Percentiles rank a stretch among this genome's conserved stretches.
These are phyloP conservation scores for Anas platyrhynchos DNA, from an alignment of 2,113 vertebrate genomes.

Conservation along the genomic window DNA sequence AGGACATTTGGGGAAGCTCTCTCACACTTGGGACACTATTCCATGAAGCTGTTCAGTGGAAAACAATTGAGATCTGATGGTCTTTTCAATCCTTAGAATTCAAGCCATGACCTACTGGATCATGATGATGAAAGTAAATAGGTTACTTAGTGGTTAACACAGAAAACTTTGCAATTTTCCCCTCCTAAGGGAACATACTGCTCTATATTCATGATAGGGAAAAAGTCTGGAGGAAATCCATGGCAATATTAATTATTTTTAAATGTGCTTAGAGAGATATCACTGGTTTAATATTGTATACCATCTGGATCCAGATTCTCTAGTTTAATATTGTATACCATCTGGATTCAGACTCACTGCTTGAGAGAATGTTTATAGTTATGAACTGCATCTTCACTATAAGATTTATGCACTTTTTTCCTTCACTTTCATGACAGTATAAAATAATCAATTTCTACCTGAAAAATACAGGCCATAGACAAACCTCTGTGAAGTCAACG, in stretches of 20 bases:
- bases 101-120: background rate
- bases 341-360: conserved; percentile 36
- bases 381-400: background rate
- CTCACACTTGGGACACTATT: background rate
- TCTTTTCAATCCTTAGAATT: background rate
- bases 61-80: background rate
- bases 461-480: background rate
- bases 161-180: background rate
- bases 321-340: conserved; percentile 48
- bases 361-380: conserved; percentile 27
- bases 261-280: conserved; percentile 46
- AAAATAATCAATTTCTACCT: background rate
- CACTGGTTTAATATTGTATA: conserved; percentile 26
- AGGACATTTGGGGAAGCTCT: background rate
- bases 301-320: conserved; percentile 51
- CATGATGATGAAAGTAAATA: background rate
- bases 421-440: background rate
- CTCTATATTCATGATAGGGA: conserved; percentile 34
- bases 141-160: background rate
- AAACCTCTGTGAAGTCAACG: background rate
- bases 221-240: conserved; percentile 38
- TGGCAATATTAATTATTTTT: conserved; percentile 63
- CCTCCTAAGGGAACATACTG: background rate
- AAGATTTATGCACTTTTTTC: conserved; percentile 12
- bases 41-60: background rate